Conservation (phyloP, 2,113 vertebrate species). For the Pholis gunnellus region DNA sequence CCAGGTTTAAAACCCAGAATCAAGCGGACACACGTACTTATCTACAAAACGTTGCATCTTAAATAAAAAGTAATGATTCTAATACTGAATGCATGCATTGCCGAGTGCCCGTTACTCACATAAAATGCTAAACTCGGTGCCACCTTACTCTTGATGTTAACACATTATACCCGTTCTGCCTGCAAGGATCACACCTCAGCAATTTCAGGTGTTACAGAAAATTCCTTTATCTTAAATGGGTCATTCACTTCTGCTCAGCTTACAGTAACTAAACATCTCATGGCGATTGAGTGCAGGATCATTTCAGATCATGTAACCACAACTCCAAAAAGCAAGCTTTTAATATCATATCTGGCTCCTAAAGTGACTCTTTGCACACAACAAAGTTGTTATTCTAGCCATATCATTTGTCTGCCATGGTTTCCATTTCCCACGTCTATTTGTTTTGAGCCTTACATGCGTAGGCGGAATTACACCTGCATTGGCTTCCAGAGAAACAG, state of each 20-base stretch:
- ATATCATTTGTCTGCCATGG: not conserved
- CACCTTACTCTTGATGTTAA: constrained; percentile 4
- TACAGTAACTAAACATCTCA: constrained; percentile 12
- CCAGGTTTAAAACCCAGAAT: not conserved
- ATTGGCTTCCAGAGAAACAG: not conserved
- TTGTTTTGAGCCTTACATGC: not conserved
- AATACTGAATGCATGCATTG: not conserved
- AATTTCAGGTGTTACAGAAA: not conserved
- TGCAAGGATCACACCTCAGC: constrained; percentile 35
- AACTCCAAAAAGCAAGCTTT: constrained; percentile 23
- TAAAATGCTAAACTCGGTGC: constrained; percentile 2
- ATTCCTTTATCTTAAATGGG: constrained; percentile 27
- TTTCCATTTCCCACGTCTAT: not conserved
- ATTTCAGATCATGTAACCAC: constrained; percentile 12
- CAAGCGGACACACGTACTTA: not conserved
- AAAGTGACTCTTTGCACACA: not conserved
- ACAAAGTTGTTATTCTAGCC: not conserved
- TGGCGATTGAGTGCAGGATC: constrained; percentile 1
- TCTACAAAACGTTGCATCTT: not conserved
- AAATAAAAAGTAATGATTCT: constrained; percentile 13
- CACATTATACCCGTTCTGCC: not conserved
- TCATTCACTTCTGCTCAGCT: constrained; percentile 34
- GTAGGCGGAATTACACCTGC: constrained; percentile 5
- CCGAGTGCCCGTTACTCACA: constrained; percentile 1
- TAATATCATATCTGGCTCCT: constrained; percentile 3